Percentiles rank a stretch among this genome's conserved stretches.
These are phyloP conservation scores for Mastacembelus armatus DNA, from an alignment of 2,797 vertebrate genomes.

Conservation along the genomic window DNA sequence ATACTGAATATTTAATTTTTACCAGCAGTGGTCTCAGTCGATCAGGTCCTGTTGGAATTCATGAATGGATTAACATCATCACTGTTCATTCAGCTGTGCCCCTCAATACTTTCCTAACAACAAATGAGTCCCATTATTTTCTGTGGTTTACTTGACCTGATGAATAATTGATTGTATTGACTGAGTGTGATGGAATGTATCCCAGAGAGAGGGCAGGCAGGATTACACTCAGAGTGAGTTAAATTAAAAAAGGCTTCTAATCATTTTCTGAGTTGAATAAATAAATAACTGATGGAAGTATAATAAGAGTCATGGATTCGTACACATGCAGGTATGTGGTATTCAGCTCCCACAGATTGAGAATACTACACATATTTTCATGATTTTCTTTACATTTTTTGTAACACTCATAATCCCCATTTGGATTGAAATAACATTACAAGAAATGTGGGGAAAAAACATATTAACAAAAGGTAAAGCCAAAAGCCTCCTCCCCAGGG, in stretches of 20 bases:
- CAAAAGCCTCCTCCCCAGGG: no score
- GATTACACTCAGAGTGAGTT: conserved; percentile 45
- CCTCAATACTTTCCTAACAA: neutral
- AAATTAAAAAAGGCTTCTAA: conserved; percentile 46
- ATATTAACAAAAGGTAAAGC: neutral
- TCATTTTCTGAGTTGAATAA: conserved; percentile 22
- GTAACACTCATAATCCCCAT: neutral
- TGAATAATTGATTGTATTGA: conserved; percentile 73
- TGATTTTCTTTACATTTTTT: conserved; percentile 1
- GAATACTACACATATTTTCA: neutral
- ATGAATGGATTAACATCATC: conserved; percentile 4
- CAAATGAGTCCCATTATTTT: conserved; percentile 19
- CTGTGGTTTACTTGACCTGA: conserved; percentile 23
- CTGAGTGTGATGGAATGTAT: conserved; percentile 45
- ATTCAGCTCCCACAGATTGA: neutral
- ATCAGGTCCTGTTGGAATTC: neutral
- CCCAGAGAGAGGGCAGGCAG: conserved; percentile 36
- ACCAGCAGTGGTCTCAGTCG: no score
- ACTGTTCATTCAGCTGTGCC: conserved; percentile 5
- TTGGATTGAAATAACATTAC: neutral
- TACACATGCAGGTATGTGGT: neutral
- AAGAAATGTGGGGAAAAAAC: neutral
- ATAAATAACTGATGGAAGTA: conserved; percentile 26
- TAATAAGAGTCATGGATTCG: neutral
- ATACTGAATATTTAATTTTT: neutral